Percentiles rank a stretch among this genome's conserved stretches.
Evolutionary conservation across 2,888 invertebrate species (phyloP).

Genomic region (Chaetogeoica ovagalla): DNA sequence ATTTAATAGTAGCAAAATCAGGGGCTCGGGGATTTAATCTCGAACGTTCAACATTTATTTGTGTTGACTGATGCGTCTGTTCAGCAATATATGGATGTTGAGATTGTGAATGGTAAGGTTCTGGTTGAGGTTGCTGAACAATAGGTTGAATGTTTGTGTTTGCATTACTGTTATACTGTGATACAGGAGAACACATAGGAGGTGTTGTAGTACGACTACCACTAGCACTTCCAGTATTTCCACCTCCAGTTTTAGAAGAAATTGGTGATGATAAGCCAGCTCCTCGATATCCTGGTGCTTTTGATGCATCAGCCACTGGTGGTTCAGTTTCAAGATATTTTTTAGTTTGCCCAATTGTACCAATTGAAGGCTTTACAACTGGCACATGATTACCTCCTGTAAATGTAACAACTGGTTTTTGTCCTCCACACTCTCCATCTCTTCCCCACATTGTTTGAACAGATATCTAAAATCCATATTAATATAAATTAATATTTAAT

Average conservation of each 20-base stretch:
- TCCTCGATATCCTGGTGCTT: conserved; percentile 88
- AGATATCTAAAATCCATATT: conserved; percentile 60
- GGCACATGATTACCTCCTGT: conserved; percentile 71
- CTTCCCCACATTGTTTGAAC: conserved; percentile 69
- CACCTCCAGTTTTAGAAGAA: conserved; percentile 45
- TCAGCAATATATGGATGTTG: conserved; percentile 41
- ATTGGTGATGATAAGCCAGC: conserved; percentile 75
- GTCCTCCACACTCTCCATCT: conserved; percentile 62
- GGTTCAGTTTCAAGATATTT: conserved; percentile 64
- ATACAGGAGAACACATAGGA: conserved; percentile 49
- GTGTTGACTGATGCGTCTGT: conserved; percentile 54
- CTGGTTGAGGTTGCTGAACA: conserved; percentile 42
- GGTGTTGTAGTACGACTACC: conserved; percentile 48
- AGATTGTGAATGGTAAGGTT: conserved; percentile 44
- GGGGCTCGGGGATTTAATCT: conserved; percentile 81
- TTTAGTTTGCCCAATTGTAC: conserved; percentile 63
- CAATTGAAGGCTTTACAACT: conserved; percentile 63
- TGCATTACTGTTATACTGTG: conserved; percentile 41
- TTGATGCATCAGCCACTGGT: conserved; percentile 77
- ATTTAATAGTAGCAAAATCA: conserved; percentile 66
- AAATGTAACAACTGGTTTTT: conserved; percentile 59
- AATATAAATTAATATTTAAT: not conserved
- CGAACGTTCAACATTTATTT: conserved; percentile 65
- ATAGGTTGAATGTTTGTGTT: conserved; percentile 25
- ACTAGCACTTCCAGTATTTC: conserved; percentile 39